phyloP scores from a whole-genome alignment of 2,113 vertebrate genomes.

The Orycteropus afer region DNA sequence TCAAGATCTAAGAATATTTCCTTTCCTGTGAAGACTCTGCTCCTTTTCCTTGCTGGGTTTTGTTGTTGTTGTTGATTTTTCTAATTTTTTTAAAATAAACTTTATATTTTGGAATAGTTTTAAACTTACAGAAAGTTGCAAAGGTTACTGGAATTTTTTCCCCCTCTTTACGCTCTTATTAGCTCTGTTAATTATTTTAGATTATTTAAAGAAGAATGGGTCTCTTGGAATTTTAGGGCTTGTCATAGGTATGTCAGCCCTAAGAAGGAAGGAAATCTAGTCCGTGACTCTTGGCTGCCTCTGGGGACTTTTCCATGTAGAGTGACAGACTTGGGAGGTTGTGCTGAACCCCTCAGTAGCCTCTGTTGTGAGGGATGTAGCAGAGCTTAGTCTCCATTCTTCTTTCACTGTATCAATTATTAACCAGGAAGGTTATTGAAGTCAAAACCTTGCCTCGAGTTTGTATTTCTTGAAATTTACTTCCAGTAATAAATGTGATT shows the following conservation, averaged over 20 bases:
- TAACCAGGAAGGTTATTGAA: constrained; percentile 71
- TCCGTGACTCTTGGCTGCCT: constrained; percentile 4
- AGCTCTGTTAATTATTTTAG: constrained; percentile 18
- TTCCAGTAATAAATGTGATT: constrained; percentile 66
- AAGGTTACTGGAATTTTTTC: neutral
- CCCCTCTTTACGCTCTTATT: neutral
- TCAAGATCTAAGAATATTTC: neutral
- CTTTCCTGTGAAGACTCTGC: neutral
- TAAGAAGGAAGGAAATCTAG: constrained; percentile 30
- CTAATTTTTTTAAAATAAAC: constrained; percentile 24
- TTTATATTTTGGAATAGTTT: constrained; percentile 34
- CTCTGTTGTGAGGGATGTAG: neutral
- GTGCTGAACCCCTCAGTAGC: neutral
- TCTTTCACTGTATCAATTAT: constrained; percentile 66
- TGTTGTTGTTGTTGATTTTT: neutral
- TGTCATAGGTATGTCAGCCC: constrained; percentile 29
- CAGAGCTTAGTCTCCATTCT: neutral
- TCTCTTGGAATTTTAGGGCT: constrained; percentile 35
- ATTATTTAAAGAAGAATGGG: neutral
- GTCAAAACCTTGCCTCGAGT: constrained; percentile 64
- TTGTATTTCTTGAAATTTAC: constrained; percentile 76
- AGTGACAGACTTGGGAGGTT: constrained; percentile 38
- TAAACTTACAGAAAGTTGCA: constrained; percentile 5
- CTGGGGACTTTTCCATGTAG: constrained; percentile 25
- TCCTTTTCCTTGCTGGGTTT: constrained; percentile 1